Percentiles rank a stretch among this genome's conserved stretches.
These are phyloP conservation scores for Isoperla grammatica DNA, from an alignment of 2,888 invertebrate species.

Conservation along the genomic window DNA sequence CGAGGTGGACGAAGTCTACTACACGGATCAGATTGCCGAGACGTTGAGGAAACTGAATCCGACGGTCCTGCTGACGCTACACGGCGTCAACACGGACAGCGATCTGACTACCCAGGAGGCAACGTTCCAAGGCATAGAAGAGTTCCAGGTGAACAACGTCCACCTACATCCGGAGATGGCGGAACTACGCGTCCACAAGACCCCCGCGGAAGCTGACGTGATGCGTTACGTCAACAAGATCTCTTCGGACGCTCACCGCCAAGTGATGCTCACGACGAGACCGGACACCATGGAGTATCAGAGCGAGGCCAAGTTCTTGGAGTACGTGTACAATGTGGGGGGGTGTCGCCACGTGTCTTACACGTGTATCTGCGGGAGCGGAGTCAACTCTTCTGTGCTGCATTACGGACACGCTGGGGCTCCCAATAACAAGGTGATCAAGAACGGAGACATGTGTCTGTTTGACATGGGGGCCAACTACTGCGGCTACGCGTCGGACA, in stretches of 20 bases:
- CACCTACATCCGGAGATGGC: no score
- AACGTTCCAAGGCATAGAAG: no score
- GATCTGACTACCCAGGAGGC: not conserved
- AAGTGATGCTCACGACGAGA: conserved; percentile 73
- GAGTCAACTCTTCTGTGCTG: conserved; percentile 77
- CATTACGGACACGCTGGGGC: conserved; percentile 98
- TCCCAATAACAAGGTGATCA: conserved; percentile 75
- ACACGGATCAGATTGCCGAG: conserved; percentile 51
- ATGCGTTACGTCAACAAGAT: conserved; percentile 84
- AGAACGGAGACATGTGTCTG: conserved; percentile 75
- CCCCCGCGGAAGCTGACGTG: conserved; percentile 78
- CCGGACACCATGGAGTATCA: conserved; percentile 77
- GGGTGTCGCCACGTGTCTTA: conserved; percentile 89
- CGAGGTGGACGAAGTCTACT: conserved; percentile 74
- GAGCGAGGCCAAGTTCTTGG: conserved; percentile 78
- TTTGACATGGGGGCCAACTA: conserved; percentile 99
- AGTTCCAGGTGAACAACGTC: no score
- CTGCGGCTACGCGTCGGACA: conserved; percentile 93
- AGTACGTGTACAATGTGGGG: conserved; percentile 80
- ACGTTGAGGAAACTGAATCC: not conserved
- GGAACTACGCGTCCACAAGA: conserved; percentile 77
- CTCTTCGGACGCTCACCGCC: conserved; percentile 92
- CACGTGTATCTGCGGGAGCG: conserved; percentile 95
- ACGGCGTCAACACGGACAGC: not conserved
- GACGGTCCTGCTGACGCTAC: not conserved